Percentiles rank a stretch among this genome's conserved stretches.
These are phyloP conservation scores for Astreopora myriophthalma DNA, from an alignment of 64 coral and sea anemone genomes.

Conservation along the genomic window DNA sequence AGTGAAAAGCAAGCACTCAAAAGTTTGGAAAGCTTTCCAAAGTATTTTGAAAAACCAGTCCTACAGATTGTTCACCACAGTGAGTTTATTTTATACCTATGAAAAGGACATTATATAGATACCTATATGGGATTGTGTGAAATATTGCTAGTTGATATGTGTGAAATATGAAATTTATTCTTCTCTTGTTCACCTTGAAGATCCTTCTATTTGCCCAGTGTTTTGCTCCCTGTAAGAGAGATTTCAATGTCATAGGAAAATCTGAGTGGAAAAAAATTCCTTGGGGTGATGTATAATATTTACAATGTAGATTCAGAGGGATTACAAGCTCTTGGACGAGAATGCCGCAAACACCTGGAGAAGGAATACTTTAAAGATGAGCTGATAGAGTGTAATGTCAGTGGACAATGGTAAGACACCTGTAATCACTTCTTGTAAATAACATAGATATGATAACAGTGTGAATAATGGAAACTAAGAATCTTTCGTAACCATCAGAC, in stretches of 20 bases:
- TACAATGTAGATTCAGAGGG: not conserved
- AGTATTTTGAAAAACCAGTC: slow-evolving; percentile 75
- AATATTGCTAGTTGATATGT: not conserved
- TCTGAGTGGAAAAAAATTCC: too few species aligned
- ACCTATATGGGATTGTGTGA: not conserved
- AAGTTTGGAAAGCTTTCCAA: slow-evolving; percentile 76
- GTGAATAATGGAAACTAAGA: too few species aligned
- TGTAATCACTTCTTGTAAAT: too few species aligned
- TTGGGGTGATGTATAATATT: not conserved
- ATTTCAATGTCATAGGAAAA: too few species aligned
- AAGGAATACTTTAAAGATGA: slow-evolving; percentile 5
- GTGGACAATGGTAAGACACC: not conserved
- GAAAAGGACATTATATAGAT: not conserved
- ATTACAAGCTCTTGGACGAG: slow-evolving; percentile 4
- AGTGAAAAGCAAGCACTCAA: slow-evolving; percentile 64
- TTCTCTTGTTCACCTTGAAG: too few species aligned
- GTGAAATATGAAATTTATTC: too few species aligned
- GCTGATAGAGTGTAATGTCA: not conserved
- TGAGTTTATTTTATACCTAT: slow-evolving; percentile 55
- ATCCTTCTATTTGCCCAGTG: too few species aligned
- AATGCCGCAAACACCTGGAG: not conserved
- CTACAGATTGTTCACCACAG: slow-evolving; percentile 74
- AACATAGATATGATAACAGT: too few species aligned
- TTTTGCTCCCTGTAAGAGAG: too few species aligned
- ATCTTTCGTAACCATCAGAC: too few species aligned